phyloP scores from a whole-genome alignment of 1,140 invertebrate genomes.

The Augochlora pura region DNA sequence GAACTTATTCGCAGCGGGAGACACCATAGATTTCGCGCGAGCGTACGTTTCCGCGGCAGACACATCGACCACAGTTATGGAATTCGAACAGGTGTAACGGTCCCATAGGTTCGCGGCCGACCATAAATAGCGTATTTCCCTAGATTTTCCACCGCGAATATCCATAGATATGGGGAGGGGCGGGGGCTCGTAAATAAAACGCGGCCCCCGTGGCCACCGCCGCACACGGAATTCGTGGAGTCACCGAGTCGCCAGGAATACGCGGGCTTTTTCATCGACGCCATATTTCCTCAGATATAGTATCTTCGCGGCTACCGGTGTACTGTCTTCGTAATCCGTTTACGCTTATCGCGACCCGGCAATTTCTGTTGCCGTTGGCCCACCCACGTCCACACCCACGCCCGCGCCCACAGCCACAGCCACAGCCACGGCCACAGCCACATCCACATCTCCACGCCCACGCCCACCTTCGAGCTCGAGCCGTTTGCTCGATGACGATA shows the following conservation, averaged over 20 bases:
- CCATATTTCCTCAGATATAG: background rate
- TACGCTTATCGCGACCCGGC: background rate
- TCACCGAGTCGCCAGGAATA: background rate
- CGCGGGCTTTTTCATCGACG: constrained; percentile 4
- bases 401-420: no score
- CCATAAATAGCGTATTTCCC: constrained; percentile 7
- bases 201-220: constrained; percentile 10
- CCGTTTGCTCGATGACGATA: background rate
- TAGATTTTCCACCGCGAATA: constrained; percentile 20
- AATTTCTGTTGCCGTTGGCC: background rate
- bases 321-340: constrained; percentile 2
- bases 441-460: no score
- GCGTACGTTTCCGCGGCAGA: no score
- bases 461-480: no score
- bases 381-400: no score
- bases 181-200: constrained; percentile 24
- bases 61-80: background rate
- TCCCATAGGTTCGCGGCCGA: background rate
- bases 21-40: no score
- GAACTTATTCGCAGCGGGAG: no score
- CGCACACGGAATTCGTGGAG: background rate
- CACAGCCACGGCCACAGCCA: no score
- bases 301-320: no score
- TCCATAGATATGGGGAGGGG: constrained; percentile 25
- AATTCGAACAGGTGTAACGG: constrained; percentile 16